These are phyloP conservation scores for Echinometra lucunter DNA, from an alignment of 53 echinoderm and acorn worm genomes.

Conservation along the genomic window DNA sequence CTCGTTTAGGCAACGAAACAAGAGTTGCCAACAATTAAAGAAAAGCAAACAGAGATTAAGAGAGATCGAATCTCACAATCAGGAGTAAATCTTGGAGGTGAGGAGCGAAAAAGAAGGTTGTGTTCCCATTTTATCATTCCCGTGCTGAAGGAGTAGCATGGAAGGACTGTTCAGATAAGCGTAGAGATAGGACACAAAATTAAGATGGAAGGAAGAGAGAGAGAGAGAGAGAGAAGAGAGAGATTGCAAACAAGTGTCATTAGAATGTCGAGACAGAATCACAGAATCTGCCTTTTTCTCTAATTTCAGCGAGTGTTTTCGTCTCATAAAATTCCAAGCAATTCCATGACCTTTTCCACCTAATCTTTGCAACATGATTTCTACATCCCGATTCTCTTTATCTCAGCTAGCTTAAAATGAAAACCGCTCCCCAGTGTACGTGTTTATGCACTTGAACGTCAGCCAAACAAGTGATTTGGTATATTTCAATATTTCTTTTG, in stretches of 20 bases:
- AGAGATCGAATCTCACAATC: constrained; percentile 67
- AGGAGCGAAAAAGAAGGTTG: constrained; percentile 6
- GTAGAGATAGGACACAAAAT: background rate
- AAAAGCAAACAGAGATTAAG: constrained; percentile 59
- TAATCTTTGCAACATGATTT: constrained; percentile 20
- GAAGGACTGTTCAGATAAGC: constrained; percentile 4
- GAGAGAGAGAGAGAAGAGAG: background rate
- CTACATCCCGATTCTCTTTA: background rate
- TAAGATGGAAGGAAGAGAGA: background rate
- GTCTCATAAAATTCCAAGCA: constrained; percentile 28
- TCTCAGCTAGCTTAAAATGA: constrained; percentile 30
- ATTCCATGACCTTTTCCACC: constrained; percentile 48
- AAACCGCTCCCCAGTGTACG: background rate
- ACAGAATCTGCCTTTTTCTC: background rate
- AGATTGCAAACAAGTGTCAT: constrained; percentile 37
- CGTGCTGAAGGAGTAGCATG: background rate
- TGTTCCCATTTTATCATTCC: constrained; percentile 38
- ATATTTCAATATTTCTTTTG: constrained; percentile 18
- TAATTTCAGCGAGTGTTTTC: constrained; percentile 47
- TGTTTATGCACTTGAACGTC: background rate
- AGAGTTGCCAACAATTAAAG: constrained; percentile 54
- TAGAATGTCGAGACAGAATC: constrained; percentile 33
- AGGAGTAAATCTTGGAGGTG: background rate
- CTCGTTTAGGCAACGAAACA: constrained; percentile 56
- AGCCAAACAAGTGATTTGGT: constrained; percentile 30